These are phyloP conservation scores for Apodemus agrarius DNA, from an alignment of 2,797 vertebrate genomes.

Conservation along the genomic window DNA sequence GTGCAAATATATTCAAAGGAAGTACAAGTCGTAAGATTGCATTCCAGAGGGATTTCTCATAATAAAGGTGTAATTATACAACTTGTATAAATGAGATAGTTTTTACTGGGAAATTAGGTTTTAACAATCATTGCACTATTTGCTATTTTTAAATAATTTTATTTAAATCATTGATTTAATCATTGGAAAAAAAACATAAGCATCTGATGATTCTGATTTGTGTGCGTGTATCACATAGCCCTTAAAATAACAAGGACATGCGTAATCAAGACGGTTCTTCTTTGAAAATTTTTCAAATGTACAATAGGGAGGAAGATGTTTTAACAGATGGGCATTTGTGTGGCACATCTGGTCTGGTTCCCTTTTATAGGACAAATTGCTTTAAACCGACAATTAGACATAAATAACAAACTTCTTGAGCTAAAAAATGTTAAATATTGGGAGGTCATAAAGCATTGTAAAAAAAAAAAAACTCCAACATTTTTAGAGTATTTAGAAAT, in stretches of 20 bases:
- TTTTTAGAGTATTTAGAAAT: slow-evolving; percentile 50
- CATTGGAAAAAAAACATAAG: background rate
- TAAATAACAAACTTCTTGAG: slow-evolving; percentile 62
- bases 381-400: slow-evolving; percentile 67
- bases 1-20: slow-evolving; percentile 11
- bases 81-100: background rate
- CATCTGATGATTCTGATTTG: background rate
- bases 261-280: slow-evolving; percentile 31
- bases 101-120: slow-evolving; percentile 32
- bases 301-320: slow-evolving; percentile 32
- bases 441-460: slow-evolving; percentile 57
- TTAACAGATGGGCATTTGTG: slow-evolving; percentile 67
- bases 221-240: background rate
- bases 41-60: background rate
- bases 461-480: slow-evolving; percentile 34
- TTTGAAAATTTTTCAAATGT: background rate
- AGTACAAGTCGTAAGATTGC: background rate
- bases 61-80: slow-evolving; percentile 9
- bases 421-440: slow-evolving; percentile 55
- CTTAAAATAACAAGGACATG: slow-evolving; percentile 6
- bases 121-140: background rate
- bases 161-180: background rate
- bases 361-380: slow-evolving; percentile 60
- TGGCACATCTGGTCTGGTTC: slow-evolving; percentile 48
- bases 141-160: slow-evolving; percentile 18